Evolutionary conservation across 2,888 invertebrate species (phyloP).

Genomic region (Hetaerina titia): DNA sequence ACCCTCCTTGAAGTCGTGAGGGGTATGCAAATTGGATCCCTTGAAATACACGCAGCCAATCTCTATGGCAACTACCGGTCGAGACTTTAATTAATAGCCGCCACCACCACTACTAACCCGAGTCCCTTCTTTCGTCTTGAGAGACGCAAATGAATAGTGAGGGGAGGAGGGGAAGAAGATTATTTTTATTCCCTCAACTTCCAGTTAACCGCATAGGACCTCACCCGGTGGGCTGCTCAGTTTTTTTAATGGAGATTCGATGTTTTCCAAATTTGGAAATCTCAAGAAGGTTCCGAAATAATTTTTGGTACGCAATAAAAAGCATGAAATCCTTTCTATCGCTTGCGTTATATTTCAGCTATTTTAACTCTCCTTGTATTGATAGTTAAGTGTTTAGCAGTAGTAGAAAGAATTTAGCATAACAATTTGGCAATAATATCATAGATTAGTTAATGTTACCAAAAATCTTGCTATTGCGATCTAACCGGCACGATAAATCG

Average conservation of each 20-base stretch:
- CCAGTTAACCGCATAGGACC: conserved; percentile 33
- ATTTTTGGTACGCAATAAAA: no score
- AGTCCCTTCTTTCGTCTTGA: not conserved
- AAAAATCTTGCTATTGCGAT: no score
- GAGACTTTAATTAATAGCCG: conserved; percentile 56
- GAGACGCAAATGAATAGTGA: not conserved
- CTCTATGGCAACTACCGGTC: conserved; percentile 37
- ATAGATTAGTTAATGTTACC: no score
- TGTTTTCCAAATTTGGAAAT: not conserved
- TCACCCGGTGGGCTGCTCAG: not conserved
- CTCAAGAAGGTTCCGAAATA: not conserved
- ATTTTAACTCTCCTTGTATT: no score
- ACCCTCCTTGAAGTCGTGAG: not conserved
- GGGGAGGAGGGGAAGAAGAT: not conserved
- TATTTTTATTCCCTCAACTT: conserved; percentile 33
- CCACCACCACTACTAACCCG: not conserved
- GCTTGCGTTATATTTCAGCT: no score
- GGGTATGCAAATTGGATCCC: conserved; percentile 47
- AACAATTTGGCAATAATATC: no score
- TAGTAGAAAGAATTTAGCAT: no score
- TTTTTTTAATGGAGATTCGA: not conserved
- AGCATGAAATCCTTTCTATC: no score
- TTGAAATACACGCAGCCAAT: conserved; percentile 44
- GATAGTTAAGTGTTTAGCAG: no score
- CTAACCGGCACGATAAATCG: no score